Evolutionary conservation across 2,888 invertebrate genomes (phyloP).

Genomic region (Zootermopsis nevadensis): DNA sequence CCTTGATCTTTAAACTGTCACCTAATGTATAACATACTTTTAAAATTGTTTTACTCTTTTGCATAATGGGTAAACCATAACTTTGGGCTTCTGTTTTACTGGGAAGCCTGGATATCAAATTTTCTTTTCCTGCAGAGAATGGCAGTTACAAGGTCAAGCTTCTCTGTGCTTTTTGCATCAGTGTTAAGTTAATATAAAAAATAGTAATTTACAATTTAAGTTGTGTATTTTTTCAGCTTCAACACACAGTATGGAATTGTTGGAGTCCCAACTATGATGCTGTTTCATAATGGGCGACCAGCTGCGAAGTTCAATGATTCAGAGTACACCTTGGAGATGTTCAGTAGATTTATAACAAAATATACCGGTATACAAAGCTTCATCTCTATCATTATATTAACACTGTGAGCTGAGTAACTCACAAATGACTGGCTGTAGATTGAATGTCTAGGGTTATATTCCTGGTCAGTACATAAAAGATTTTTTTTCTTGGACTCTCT

Average conservation of each 20-base stretch:
- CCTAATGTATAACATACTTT: too few relatives aligned
- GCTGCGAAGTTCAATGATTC: conserved; percentile 87
- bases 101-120: too few relatives aligned
- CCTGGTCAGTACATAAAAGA: neutral
- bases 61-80: too few relatives aligned
- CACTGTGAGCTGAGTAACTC: too few relatives aligned
- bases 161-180: too few relatives aligned
- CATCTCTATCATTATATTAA: neutral
- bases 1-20: too few relatives aligned
- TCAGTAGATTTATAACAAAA: conserved; percentile 80
- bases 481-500: neutral
- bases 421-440: neutral
- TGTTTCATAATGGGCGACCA: conserved; percentile 90
- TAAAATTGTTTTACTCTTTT: too few relatives aligned
- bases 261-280: conserved; percentile 87
- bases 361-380: conserved; percentile 68
- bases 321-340: conserved; percentile 81
- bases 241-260: conserved; percentile 93
- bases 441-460: neutral
- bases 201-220: too few relatives aligned
- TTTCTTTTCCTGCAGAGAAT: too few relatives aligned
- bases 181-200: too few relatives aligned
- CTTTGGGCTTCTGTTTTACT: too few relatives aligned
- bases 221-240: conserved; percentile 66
- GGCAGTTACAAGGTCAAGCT: too few relatives aligned